Base-by-base conservation (phyloP, 2,888 invertebrate genomes). In the Oscheius sp. region DNA sequence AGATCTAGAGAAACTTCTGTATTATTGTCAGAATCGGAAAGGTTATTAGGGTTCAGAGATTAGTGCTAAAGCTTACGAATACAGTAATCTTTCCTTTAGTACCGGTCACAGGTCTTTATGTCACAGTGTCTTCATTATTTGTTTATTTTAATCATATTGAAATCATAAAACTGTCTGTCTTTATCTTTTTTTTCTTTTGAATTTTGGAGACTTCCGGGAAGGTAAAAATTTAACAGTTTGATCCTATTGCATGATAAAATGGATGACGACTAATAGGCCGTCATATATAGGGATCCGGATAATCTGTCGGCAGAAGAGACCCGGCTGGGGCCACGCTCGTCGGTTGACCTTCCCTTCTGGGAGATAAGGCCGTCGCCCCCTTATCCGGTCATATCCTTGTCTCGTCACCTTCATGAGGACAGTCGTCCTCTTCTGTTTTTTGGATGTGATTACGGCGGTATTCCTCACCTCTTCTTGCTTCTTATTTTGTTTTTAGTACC, bases 11-110 rank as follows among this genome's bases (percentile, higher is more conserved):
- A 80, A 35, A 68, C 81, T 2, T 74, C 78, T 0, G 75, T 75
- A 1, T 53, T 81, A n/a, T 70, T 81, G 25, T 79, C 78, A 3
- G 81, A 81, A 73, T 81, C 81, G 12, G 81, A 78, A 52, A 56
- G 78, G 12, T 70, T 81, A 27, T 59, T 81, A 3, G 81, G 81
- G 56, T 81, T 76, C 46, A 63, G 81, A 2, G 61, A 74, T 43
- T 80, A 45, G 18, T 18, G 16, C 55, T 6, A 49, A 58, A 29
- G 21, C 2, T 43, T 6, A 61, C 45, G 41, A 41, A 61, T 61
- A 21, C 27, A 27, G 25, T 27, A 25, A 25, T 61, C 61, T 61
- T 61, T 61, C 61, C 25, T 43, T 61, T 21, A 12, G 9, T 61
- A 61, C 61, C 21, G 61, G 61, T 61, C 61, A 43, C n/a, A 23